These are phyloP conservation scores for Albula glossodonta DNA, from an alignment of 2,113 vertebrate species.

Conservation along the genomic window DNA sequence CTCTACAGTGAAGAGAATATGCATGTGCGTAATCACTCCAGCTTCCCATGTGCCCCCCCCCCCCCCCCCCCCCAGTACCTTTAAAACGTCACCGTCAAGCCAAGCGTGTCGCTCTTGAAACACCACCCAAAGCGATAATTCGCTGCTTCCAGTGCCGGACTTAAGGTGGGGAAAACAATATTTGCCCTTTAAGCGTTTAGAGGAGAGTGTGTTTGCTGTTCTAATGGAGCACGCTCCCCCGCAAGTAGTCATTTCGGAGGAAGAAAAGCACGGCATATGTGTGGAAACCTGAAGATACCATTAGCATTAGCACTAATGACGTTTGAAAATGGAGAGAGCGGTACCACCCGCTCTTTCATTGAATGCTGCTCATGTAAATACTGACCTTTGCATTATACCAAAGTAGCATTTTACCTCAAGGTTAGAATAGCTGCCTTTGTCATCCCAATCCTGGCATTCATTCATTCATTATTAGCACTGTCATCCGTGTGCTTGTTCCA, in stretches of 20 bases:
- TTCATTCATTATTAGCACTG: not conserved
- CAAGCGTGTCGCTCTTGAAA: not conserved
- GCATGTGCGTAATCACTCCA: not conserved
- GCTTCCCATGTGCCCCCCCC: not conserved
- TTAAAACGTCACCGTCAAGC: not conserved
- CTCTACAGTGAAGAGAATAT: not conserved
- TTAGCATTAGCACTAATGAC: constrained; percentile 2
- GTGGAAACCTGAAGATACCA: not conserved
- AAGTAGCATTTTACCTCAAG: not conserved
- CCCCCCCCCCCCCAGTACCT: not conserved
- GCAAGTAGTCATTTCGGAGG: not conserved
- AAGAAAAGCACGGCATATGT: not conserved
- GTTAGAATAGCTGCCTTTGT: not conserved
- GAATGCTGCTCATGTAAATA: not conserved
- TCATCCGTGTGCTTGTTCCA: not conserved
- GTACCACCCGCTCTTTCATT: not conserved
- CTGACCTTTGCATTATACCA: not conserved
- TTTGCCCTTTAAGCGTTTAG: not conserved
- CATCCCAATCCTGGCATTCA: not conserved
- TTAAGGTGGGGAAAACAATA: not conserved
- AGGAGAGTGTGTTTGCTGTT: not conserved
- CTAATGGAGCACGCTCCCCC: not conserved
- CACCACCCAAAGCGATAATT: not conserved
- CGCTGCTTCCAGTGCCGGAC: not conserved
- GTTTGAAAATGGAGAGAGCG: not conserved